phyloP scores from a whole-genome alignment of 2,888 invertebrate species.

The Dorcus parallelipipedus region DNA sequence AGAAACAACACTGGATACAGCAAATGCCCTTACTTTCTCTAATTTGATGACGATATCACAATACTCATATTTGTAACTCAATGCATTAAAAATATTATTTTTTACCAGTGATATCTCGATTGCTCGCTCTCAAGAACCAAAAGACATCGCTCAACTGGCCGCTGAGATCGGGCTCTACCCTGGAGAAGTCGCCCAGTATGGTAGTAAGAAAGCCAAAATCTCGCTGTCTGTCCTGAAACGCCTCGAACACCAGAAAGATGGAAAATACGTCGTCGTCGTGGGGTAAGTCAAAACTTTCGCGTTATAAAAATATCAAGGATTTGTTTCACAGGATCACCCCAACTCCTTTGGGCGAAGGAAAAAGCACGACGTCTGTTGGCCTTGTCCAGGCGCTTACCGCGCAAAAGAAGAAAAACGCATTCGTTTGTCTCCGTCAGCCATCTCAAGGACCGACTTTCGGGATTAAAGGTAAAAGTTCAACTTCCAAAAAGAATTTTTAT shows the following conservation, averaged over 20 bases:
- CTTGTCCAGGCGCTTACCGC: constrained; percentile 88
- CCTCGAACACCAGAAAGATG: constrained; percentile 63
- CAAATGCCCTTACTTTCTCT: background rate
- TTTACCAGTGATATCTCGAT: constrained; percentile 78
- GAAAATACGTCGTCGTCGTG: constrained; percentile 92
- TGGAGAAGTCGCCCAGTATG: constrained; percentile 85
- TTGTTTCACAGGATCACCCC: constrained; percentile 79
- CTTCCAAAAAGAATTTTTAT: background rate
- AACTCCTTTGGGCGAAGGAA: constrained; percentile 98
- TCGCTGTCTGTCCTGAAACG: constrained; percentile 73
- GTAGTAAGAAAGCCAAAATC: constrained; percentile 93
- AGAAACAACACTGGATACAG: background rate
- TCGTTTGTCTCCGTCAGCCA: constrained; percentile 94
- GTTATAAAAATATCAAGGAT: background rate
- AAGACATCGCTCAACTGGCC: constrained; percentile 73
- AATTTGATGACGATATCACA: too few relatives aligned
- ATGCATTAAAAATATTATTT: background rate
- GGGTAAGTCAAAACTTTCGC: constrained; percentile 60
- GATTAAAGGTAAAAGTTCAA: constrained; percentile 65
- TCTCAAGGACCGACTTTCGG: constrained; percentile 99
- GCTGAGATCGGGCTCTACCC: constrained; percentile 79
- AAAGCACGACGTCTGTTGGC: constrained; percentile 93
- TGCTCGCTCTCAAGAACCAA: constrained; percentile 84
- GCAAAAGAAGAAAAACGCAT: constrained; percentile 78
- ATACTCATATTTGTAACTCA: background rate